Conservation (phyloP, 2,797 vertebrate genomes). For the Protosalanx chinensis region DNA sequence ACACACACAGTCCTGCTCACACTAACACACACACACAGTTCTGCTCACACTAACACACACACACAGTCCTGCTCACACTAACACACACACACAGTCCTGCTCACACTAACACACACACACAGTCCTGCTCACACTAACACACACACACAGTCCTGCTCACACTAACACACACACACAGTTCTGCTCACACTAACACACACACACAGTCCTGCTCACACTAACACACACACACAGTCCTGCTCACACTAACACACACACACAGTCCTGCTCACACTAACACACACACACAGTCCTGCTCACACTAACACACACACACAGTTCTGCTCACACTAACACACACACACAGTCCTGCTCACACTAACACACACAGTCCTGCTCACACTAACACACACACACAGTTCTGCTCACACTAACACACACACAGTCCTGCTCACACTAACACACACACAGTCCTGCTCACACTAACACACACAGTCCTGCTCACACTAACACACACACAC, state of each 20-base stretch:
- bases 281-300: neutral
- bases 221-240: neutral
- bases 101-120: neutral
- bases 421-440: too few relatives aligned
- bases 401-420: too few relatives aligned
- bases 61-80: too few relatives aligned
- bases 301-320: neutral
- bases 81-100: neutral
- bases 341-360: neutral
- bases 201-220: neutral
- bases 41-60: neutral
- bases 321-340: neutral
- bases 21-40: neutral
- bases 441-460: too few relatives aligned
- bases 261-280: too few relatives aligned
- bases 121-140: neutral
- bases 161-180: neutral
- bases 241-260: neutral
- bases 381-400: too few relatives aligned
- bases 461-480: too few relatives aligned
- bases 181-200: neutral
- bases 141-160: neutral
- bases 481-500: too few relatives aligned
- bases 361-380: too few relatives aligned
- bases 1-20: neutral